phyloP scores from a whole-genome alignment of 2,797 vertebrate species.

The Lateolabrax maculatus region DNA sequence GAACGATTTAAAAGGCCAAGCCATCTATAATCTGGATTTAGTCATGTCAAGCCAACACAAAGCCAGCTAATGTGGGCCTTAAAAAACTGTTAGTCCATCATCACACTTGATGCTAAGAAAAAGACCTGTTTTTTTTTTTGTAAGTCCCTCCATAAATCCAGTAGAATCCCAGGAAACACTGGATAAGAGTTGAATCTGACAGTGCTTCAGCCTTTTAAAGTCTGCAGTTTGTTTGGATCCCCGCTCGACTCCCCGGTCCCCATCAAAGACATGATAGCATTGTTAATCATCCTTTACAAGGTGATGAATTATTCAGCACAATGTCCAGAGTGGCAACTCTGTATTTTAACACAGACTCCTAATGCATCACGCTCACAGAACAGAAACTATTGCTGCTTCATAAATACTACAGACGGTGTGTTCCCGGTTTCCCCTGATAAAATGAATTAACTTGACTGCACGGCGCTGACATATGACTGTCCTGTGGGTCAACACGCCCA shows the following conservation, averaged over 20 bases:
- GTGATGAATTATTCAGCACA: conserved; percentile 64
- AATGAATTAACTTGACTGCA: conserved; percentile 9
- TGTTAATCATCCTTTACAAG: conserved; percentile 56
- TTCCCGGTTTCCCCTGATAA: conserved; percentile 1
- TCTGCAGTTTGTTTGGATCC: conserved; percentile 40
- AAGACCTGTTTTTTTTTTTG: conserved; percentile 2
- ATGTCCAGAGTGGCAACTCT: conserved; percentile 38
- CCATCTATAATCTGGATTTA: conserved; percentile 66
- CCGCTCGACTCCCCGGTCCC: conserved; percentile 2
- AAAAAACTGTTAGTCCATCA: conserved; percentile 44
- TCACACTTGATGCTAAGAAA: conserved; percentile 31
- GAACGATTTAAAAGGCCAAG: conserved; percentile 52
- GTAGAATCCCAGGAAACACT: conserved; percentile 13
- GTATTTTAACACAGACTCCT: conserved; percentile 48
- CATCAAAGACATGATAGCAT: conserved; percentile 46
- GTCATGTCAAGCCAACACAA: conserved; percentile 52
- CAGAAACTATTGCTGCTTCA: conserved; percentile 33
- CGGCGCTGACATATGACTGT: conserved; percentile 28
- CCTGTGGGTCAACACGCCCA: conserved; percentile 30
- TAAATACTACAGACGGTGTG: conserved; percentile 32
- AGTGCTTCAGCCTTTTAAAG: conserved; percentile 24
- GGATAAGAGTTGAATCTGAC: not conserved
- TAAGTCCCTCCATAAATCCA: conserved; percentile 29
- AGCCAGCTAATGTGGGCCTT: conserved; percentile 49
- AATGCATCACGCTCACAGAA: conserved; percentile 37